phyloP scores from a whole-genome alignment of 1,140 invertebrate genomes.

The Coptotermes formosanus region DNA sequence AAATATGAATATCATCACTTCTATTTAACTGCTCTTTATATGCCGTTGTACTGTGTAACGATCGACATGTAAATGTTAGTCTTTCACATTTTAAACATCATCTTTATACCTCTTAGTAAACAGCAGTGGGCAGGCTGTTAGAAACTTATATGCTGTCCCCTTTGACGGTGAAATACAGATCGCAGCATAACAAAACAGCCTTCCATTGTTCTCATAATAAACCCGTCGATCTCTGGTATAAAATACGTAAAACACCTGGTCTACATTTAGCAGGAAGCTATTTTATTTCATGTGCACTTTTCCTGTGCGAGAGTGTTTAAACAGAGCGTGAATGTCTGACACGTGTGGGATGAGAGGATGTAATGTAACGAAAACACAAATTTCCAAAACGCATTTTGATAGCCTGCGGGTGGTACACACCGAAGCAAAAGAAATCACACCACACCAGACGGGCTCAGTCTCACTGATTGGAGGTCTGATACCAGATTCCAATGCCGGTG shows the following conservation, averaged over 20 bases:
- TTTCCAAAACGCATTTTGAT: no score
- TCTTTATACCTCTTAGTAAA: background rate
- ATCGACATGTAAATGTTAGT: background rate
- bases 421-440: no score
- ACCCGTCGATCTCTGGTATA: background rate
- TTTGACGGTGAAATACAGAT: background rate
- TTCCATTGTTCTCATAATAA: constrained; percentile 9
- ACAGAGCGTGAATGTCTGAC: background rate
- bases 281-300: background rate
- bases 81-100: background rate
- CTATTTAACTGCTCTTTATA: no score
- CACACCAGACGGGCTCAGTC: no score
- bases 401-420: no score
- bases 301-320: background rate
- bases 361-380: no score
- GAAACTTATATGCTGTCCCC: background rate
- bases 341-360: no score
- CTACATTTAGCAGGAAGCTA: background rate
- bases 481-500: no score
- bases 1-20: no score
- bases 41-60: no score
- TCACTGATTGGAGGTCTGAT: no score
- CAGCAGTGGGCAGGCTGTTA: background rate
- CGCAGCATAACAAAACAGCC: background rate
- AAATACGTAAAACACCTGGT: constrained; percentile 5